Base-by-base conservation (phyloP, 2,797 vertebrate species). In the Euthynnus affinis region DNA sequence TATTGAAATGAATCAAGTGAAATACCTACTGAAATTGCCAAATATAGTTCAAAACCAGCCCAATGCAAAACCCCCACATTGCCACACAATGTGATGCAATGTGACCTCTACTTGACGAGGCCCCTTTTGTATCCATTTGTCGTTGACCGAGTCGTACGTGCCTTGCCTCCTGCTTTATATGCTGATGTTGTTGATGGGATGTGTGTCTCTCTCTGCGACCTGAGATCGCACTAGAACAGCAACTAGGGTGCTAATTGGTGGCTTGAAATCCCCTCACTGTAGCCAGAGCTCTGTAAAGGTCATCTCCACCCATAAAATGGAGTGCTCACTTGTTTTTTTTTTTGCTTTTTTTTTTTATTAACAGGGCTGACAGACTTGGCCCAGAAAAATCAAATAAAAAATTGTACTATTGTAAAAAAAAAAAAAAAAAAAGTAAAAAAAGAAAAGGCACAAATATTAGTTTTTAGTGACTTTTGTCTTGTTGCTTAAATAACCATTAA, bases 171-270 rank as follows among this genome's bases (percentile, higher is more conserved):
- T 61, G 23, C 74, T 74, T 80, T 73, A 62, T 52, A 76, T 82
- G 85, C 83, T 80, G 82, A 86, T 90, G 88, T 89, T 87, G 87
- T 76, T 87, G 81, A 85, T 75, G 76, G 53, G 75, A 68, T 82
- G 78, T 40, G 57, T 29, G 25, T 76, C 69, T 80, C 69, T 62
- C 56, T 55, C 53, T 0, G 77, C 85, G 88, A 81, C 83, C 85
- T 18, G 75, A 76, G 75, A 79, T 82, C 20, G 64, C 84, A 76
- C 75, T 62, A 40, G 78, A 87, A 81, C 87, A 83, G 84, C 75
- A 89, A 76, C 55, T 64, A 58, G 71, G 82, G 68, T 67, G 79
- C 89, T 94, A 94, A 95, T 94, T 95, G 91, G 93, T 89, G 83
- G 87, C 88, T 91, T 88, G 88, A 93, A 92, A 91, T 92, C 92